phyloP scores from a whole-genome alignment of 2,113 vertebrate genomes.

The Gobio gobio region DNA sequence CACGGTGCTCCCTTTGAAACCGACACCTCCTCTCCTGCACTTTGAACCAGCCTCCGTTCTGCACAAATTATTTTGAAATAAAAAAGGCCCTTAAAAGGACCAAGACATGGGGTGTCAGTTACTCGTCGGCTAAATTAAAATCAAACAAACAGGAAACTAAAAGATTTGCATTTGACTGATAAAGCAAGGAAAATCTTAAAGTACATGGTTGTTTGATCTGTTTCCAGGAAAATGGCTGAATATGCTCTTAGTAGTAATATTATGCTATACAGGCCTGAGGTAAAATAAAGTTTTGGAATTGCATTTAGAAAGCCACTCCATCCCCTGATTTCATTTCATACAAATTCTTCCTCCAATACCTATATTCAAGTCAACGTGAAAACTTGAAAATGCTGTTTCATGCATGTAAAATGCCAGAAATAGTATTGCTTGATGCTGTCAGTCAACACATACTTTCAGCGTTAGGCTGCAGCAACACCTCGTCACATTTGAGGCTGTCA shows the following conservation, averaged over 20 bases:
- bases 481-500: conserved; percentile 47
- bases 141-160: conserved; percentile 23
- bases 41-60: conserved; percentile 72
- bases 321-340: not conserved
- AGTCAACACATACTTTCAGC: conserved; percentile 46
- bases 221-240: not conserved
- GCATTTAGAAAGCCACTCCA: not conserved
- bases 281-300: not conserved
- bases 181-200: not conserved
- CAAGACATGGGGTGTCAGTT: conserved; percentile 37
- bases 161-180: not conserved
- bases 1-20: conserved; percentile 82
- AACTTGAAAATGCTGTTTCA: not conserved
- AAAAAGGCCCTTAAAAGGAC: conserved; percentile 44
- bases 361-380: not conserved
- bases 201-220: not conserved
- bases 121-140: conserved; percentile 35
- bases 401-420: conserved; percentile 12
- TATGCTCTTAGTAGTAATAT: not conserved
- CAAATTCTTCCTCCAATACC: not conserved
- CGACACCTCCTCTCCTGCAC: conserved; percentile 72
- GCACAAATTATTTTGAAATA: conserved; percentile 70
- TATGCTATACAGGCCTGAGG: conserved; percentile 2
- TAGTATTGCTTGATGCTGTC: conserved; percentile 24
- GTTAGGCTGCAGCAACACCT: conserved; percentile 30